Conservation (phyloP, 2,888 invertebrate genomes). For the Heliconius charithonia region DNA sequence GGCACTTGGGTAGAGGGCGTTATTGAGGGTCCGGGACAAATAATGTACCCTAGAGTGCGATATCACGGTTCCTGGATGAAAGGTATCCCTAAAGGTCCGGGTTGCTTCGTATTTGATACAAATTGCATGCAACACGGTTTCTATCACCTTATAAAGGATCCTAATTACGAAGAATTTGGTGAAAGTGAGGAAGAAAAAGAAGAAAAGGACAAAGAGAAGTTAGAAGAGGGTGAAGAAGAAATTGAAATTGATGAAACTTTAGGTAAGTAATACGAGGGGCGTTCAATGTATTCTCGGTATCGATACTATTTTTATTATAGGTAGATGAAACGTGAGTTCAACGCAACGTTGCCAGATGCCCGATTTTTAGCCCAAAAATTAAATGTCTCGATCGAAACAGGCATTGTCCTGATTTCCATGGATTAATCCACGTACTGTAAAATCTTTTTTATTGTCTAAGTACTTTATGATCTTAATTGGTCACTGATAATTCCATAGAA, state of each 20-base stretch:
- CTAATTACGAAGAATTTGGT: constrained; percentile 68
- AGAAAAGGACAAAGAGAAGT: constrained; percentile 68
- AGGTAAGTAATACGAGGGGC: constrained; percentile 50
- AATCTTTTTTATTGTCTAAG: too few species aligned
- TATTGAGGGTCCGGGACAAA: constrained; percentile 89
- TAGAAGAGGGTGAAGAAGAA: constrained; percentile 72
- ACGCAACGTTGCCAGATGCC: too few species aligned
- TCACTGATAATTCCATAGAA: too few species aligned
- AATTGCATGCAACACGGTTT: constrained; percentile 91
- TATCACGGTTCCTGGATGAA: constrained; percentile 89
- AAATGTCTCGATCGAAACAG: too few species aligned
- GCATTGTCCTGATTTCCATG: too few species aligned
- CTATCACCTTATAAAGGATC: constrained; percentile 84
- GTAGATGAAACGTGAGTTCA: too few species aligned
- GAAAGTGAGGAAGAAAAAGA: constrained; percentile 78
- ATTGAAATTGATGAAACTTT: constrained; percentile 69
- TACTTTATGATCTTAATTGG: too few species aligned
- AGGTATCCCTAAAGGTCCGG: constrained; percentile 88
- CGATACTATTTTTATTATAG: too few species aligned
- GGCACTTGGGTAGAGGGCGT: constrained; percentile 90
- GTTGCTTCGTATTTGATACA: constrained; percentile 90
- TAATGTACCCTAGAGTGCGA: constrained; percentile 86
- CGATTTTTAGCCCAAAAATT: too few species aligned
- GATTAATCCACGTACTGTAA: too few species aligned
- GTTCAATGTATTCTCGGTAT: too few species aligned